These are phyloP conservation scores for Melanaphis sacchari DNA, from an alignment of 1,140 invertebrate genomes.

Conservation along the genomic window DNA sequence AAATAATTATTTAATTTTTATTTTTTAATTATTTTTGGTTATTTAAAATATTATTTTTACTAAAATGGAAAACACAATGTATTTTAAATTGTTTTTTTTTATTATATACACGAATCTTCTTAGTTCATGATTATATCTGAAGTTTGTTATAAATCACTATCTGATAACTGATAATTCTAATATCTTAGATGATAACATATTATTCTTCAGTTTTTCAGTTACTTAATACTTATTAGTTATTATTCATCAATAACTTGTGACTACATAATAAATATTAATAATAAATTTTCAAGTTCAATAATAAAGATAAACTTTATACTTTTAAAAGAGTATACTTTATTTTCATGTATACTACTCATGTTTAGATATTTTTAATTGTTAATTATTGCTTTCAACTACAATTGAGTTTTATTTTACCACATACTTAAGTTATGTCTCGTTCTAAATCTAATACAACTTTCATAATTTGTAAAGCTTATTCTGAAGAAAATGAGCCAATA, in stretches of 20 bases:
- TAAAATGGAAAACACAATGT: too few relatives aligned
- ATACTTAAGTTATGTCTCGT: background rate
- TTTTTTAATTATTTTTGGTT: too few relatives aligned
- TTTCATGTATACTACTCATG: background rate
- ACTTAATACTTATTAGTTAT: background rate
- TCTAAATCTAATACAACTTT: background rate
- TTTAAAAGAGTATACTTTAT: too few relatives aligned
- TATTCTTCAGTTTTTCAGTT: background rate
- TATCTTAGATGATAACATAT: background rate
- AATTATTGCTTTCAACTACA: background rate
- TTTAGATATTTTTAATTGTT: background rate
- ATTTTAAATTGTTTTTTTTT: too few relatives aligned
- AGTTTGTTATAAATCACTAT: too few relatives aligned
- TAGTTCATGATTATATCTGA: too few relatives aligned
- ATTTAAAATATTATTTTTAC: too few relatives aligned
- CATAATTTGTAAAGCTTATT: constrained; percentile 39
- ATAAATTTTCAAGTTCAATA: background rate
- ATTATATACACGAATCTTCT: too few relatives aligned
- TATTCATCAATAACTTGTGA: background rate
- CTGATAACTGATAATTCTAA: background rate
- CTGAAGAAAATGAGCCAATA: constrained; percentile 27
- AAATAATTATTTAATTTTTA: too few relatives aligned
- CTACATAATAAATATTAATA: too few relatives aligned
- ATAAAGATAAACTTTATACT: background rate
- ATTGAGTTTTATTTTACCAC: background rate